Percentiles rank a stretch among this genome's conserved stretches.
Evolutionary conservation across 2,113 vertebrate species (phyloP).

Genomic region (Eira barbara): DNA sequence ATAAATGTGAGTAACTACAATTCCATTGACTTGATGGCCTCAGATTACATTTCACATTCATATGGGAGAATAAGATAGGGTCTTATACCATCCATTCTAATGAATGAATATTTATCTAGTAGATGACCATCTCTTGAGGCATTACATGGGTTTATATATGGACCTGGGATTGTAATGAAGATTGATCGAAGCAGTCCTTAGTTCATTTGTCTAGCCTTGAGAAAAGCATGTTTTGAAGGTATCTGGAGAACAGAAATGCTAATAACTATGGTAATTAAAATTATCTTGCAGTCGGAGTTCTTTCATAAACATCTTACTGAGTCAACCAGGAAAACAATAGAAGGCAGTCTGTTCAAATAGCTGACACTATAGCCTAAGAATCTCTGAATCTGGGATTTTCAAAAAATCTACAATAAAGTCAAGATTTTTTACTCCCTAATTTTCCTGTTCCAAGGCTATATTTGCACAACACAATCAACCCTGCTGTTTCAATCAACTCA

Average conservation of each 20-base stretch:
- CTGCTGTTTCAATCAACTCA: constrained; percentile 75
- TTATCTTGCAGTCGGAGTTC: constrained; percentile 47
- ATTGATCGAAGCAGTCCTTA: neutral
- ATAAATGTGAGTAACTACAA: neutral
- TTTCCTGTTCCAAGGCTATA: constrained; percentile 61
- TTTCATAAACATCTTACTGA: constrained; percentile 54
- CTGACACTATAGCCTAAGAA: constrained; percentile 52
- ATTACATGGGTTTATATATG: neutral
- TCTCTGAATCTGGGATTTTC: constrained; percentile 55
- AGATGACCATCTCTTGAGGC: neutral
- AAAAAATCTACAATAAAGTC: constrained; percentile 57
- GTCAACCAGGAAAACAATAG: constrained; percentile 37
- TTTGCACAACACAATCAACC: constrained; percentile 75
- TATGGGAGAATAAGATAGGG: neutral
- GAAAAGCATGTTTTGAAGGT: constrained; percentile 35
- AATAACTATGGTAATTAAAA: constrained; percentile 61
- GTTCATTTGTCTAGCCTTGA: constrained; percentile 13
- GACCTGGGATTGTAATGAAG: constrained; percentile 16
- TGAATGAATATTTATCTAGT: constrained; percentile 15
- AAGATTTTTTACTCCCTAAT: constrained; percentile 63
- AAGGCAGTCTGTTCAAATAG: constrained; percentile 57
- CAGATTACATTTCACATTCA: neutral
- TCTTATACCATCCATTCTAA: neutral
- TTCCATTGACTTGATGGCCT: neutral
- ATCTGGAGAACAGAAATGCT: constrained; percentile 38